Evolutionary conservation across 2,888 invertebrate genomes (phyloP).

Genomic region (Drosophila emarginata): DNA sequence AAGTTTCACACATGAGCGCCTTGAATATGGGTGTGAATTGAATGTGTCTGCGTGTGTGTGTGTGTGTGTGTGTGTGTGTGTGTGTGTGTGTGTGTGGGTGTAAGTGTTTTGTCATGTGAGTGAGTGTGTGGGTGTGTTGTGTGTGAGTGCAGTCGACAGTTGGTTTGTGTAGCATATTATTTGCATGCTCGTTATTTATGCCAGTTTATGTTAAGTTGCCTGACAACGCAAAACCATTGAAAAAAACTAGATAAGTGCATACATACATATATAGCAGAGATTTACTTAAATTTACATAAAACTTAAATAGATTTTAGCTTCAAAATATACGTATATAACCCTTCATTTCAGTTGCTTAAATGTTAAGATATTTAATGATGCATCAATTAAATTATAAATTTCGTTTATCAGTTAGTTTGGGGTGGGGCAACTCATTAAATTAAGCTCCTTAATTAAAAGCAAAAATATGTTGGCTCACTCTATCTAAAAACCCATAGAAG

Average conservation of each 20-base stretch:
- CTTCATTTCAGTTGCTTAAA: background rate
- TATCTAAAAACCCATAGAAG: background rate
- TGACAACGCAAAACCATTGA: constrained; percentile 30
- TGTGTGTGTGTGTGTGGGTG: background rate
- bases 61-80: constrained; percentile 2
- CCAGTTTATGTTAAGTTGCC: constrained; percentile 48
- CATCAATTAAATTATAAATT: background rate
- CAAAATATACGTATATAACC: background rate
- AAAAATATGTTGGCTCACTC: constrained; percentile 3
- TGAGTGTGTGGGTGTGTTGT: constrained; percentile 26
- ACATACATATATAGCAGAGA: background rate
- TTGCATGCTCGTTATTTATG: constrained; percentile 47
- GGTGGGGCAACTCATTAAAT: constrained; percentile 14
- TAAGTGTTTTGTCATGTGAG: background rate
- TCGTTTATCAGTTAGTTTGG: background rate
- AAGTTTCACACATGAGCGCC: constrained; percentile 64
- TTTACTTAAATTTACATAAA: background rate
- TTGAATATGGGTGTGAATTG: constrained; percentile 5
- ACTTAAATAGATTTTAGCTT: background rate
- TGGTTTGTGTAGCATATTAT: constrained; percentile 28
- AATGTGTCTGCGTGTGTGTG: background rate
- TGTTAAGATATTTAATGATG: background rate
- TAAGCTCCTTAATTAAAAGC: constrained; percentile 28
- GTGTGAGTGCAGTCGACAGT: constrained; percentile 49
- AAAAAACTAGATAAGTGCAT: constrained; percentile 15